Conservation (phyloP, 2,888 invertebrate species). For the Halictus ligatus region DNA sequence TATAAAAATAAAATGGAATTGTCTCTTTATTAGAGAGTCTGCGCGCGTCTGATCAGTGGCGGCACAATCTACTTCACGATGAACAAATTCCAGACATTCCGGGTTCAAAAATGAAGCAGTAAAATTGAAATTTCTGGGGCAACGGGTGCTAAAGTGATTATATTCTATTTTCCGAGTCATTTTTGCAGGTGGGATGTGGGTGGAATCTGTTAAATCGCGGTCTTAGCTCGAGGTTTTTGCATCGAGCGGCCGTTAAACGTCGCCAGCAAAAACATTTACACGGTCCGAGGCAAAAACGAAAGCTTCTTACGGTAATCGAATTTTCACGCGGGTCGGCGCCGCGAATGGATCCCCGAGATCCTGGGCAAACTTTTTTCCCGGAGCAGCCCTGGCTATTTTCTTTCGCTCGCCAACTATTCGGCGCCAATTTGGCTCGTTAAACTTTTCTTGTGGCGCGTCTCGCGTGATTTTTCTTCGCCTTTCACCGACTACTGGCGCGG, state of each 20-base stretch:
- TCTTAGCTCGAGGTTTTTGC: constrained; percentile 6
- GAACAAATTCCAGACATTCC: background rate
- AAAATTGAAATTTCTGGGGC: background rate
- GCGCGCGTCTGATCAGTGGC: background rate
- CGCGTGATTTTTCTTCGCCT: constrained; percentile 8
- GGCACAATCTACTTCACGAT: background rate
- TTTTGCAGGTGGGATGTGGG: background rate
- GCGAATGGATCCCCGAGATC: constrained; percentile 32
- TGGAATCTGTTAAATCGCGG: constrained; percentile 4
- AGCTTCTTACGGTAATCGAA: constrained; percentile 57
- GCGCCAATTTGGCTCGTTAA: constrained; percentile 64
- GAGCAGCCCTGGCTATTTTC: constrained; percentile 26
- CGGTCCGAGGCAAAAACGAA: constrained; percentile 20
- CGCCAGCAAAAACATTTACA: constrained; percentile 44
- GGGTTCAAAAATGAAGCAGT: background rate
- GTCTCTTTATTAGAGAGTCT: background rate
- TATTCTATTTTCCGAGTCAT: background rate
- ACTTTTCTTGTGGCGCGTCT: constrained; percentile 41
- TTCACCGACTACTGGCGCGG: background rate
- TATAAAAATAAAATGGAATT: background rate
- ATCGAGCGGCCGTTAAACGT: constrained; percentile 22
- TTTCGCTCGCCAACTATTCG: constrained; percentile 35
- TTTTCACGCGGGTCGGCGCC: constrained; percentile 37
- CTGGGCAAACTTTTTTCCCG: constrained; percentile 15
- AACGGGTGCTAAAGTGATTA: background rate